A percentile compares a stretch with the other conserved stretches of the same genome.
These are phyloP conservation scores for Caenorhabditis sp. DNA, from an alignment of 2,888 invertebrate genomes.

Conservation along the genomic window DNA sequence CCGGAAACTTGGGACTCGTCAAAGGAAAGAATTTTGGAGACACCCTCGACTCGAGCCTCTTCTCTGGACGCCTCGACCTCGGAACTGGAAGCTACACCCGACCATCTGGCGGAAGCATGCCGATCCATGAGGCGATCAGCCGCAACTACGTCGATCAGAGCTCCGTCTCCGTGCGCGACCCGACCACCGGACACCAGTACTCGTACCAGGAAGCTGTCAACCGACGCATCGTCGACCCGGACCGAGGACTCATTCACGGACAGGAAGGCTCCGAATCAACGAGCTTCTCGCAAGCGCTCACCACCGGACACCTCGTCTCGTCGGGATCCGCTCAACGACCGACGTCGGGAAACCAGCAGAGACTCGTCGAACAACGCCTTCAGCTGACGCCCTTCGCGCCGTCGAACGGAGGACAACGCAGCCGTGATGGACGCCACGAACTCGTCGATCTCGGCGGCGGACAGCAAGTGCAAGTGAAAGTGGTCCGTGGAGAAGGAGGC, in stretches of 20 bases:
- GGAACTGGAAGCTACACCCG: conserved; percentile 88
- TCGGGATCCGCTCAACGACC: conserved; percentile 50
- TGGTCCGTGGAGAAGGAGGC: conserved; percentile 77
- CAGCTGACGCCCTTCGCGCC: conserved; percentile 76
- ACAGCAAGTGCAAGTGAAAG: conserved; percentile 78
- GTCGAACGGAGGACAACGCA: conserved; percentile 20
- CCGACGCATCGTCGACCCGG: conserved; percentile 67
- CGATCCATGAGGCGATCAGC: conserved; percentile 88
- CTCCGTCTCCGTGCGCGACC: conserved; percentile 66
- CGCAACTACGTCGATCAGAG: conserved; percentile 87
- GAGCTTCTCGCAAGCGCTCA: conserved; percentile 69
- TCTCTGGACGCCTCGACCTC: conserved; percentile 65
- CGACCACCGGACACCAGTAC: conserved; percentile 71
- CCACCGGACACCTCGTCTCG: conserved; percentile 64
- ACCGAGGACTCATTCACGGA: conserved; percentile 79
- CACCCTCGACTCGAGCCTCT: conserved; percentile 67
- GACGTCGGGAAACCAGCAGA: conserved; percentile 50
- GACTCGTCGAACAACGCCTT: conserved; percentile 75
- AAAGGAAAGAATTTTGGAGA: conserved; percentile 75
- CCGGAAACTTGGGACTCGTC: conserved; percentile 79
- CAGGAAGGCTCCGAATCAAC: conserved; percentile 78
- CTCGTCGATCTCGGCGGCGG: conserved; percentile 79
- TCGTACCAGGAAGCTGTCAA: conserved; percentile 77
- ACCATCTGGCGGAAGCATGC: conserved; percentile 86
- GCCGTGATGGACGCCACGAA: conserved; percentile 67